Evolutionary conservation across 2,888 invertebrate genomes (phyloP), one percentile per base, ranked within the genome.

Genomic region (Hipparchia semele): DNA sequence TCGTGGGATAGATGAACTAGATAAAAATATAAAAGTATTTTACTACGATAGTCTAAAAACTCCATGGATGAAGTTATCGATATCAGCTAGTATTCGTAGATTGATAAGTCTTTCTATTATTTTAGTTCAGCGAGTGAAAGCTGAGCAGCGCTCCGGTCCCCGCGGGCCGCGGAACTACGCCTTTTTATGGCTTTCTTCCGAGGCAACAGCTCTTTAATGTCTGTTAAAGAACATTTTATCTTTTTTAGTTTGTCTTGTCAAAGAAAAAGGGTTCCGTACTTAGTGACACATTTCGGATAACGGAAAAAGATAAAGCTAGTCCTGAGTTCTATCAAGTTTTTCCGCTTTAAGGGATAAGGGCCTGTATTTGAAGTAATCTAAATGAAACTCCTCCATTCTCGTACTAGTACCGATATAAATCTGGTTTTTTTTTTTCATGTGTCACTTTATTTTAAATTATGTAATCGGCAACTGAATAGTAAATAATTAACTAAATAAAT

Each of bases 201-300:
- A 86, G 86, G 86, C 83, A 85, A 87, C 88, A 85, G 82, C 86
- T 84, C 91, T 90, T 90, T 92, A 92, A 92, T 92, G 91, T 90
- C 86, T 87, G 87, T 87, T 90, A 87, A 89, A 86, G 88, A 89
- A 87, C 89, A 88, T 92, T 93, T 93, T 93, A 92, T 92, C 91
- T 92, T 89, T 90, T 88, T 88, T 89, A 90, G 89, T 91, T 90
- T 90, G 88, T 90, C 87, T 86, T 87, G 78, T 83, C 80, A 80
- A 86, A 87, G 82, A 83, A 88, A 87, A 92, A 90, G 93, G 92
- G 92, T 92, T 91, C 87, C 88, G 90, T 87, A 87, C 83, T 84
- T 83, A 79, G 90, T 88, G 88, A 90, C 91, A 90, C 87, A 88
- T 85, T 88, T 86, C 86, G 86, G 91, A 90, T 89, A 84, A 81